Base-by-base conservation (phyloP, 2,888 invertebrate genomes). In the Cephus runcator region DNA sequence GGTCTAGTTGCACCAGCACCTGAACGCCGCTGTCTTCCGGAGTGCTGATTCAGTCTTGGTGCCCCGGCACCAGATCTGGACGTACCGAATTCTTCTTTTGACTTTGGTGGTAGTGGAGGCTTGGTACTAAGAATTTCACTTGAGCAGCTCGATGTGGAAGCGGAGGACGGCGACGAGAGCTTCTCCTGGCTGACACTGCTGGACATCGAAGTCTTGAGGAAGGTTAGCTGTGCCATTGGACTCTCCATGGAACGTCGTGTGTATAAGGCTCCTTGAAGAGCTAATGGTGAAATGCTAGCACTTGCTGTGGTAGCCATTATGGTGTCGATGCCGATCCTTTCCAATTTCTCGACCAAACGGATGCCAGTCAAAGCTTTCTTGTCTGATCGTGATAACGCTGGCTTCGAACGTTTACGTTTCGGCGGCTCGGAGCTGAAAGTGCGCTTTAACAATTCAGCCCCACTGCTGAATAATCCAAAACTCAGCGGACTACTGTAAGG, bases 161-260 rank as follows among this genome's bases (percentile, higher is more conserved):
- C 88, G 34, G 87, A 82, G 56, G 83, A 84, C 79, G 84, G 86
- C 12, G 87, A 85, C 0, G 81, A 82, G 1, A 89, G 81, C 76
- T 88, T 92, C 87, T 91, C 92, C 87, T 83, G 91, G 87, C 85
- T 92, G 89, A 83, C 90, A 90, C 85, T 91, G 85, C 86, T 91
- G 83, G 88, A 88, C 85, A 90, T 88, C 34, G 91, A 91, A 76
- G 86, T 87, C 90, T 95, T 95, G 30, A 96, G 92, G 86, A 96
- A 96, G 75, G 95, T 95, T 76, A 96, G 90, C 92, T 96, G 96
- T 82, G 96, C 95, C 95, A 97, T 96, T 1, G 96, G 96, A 88
- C 96, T 96, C 81, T 95, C 94, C 79, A 95, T 93, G 11, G 92
- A 92, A 86, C 95, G 94, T 69, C 93, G 89, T 1, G 93, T 93